These are phyloP conservation scores for Sceloporus tristichus DNA, from an alignment of 2,113 vertebrate species.

Conservation along the genomic window DNA sequence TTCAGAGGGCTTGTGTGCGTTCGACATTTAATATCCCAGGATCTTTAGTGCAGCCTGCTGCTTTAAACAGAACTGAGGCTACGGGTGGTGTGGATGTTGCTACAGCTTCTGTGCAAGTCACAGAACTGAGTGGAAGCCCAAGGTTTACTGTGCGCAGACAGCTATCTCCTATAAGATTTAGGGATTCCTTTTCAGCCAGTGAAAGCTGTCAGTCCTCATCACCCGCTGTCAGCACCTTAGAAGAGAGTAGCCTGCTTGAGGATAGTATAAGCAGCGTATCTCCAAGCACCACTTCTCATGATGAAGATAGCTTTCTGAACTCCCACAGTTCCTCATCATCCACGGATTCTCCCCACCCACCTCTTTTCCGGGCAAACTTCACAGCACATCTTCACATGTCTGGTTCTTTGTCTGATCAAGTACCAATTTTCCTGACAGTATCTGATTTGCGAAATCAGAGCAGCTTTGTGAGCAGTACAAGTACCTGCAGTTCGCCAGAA, in stretches of 20 bases:
- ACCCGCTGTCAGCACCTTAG: neutral
- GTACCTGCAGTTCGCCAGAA: neutral
- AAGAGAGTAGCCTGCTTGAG: conserved; percentile 26
- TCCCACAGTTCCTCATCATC: conserved; percentile 22
- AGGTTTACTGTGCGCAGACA: conserved; percentile 29
- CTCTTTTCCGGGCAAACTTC: conserved; percentile 32
- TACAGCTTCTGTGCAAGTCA: conserved; percentile 2
- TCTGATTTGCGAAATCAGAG: conserved; percentile 56
- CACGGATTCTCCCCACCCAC: conserved; percentile 32
- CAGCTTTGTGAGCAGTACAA: neutral
- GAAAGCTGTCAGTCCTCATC: conserved; percentile 28
- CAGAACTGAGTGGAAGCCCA: conserved; percentile 29
- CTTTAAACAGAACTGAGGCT: neutral
- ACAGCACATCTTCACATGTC: conserved; percentile 25
- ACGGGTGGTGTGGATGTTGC: conserved; percentile 5
- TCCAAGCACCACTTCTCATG: neutral
- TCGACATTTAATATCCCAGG: conserved; percentile 3
- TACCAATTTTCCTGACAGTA: conserved; percentile 45
- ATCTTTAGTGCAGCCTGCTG: neutral
- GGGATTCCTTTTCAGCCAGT: conserved; percentile 29
- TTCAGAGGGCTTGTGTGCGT: neutral
- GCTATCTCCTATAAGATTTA: conserved; percentile 49
- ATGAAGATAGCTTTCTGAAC: neutral
- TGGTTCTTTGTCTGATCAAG: conserved; percentile 34
- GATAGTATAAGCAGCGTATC: conserved; percentile 8